phyloP scores from a whole-genome alignment of 2,113 vertebrate species.

The Plestiodon gilberti region DNA sequence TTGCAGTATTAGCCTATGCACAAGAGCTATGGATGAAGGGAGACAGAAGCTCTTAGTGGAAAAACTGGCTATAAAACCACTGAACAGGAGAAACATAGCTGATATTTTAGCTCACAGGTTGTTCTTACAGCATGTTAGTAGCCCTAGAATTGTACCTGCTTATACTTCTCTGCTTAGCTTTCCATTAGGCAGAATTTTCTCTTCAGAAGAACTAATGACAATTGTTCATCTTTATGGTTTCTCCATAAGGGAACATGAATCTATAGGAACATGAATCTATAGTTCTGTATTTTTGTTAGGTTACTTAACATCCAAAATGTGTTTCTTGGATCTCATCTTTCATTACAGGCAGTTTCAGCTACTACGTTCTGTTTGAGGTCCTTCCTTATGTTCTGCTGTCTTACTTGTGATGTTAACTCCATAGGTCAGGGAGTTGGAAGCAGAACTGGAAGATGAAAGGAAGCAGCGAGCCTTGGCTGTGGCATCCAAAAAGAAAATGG shows the following conservation, averaged over 20 bases:
- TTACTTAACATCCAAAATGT: background rate
- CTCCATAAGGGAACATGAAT: background rate
- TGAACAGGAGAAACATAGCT: background rate
- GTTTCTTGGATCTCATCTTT: accelerated
- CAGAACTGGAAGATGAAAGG: constrained; percentile 94
- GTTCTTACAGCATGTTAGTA: too few relatives aligned
- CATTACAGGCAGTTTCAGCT: background rate
- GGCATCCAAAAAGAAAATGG: constrained; percentile 95
- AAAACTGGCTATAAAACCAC: background rate
- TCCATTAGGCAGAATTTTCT: background rate
- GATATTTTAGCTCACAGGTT: background rate
- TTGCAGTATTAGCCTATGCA: background rate
- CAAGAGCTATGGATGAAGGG: background rate
- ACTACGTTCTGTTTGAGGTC: background rate
- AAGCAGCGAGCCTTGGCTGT: constrained; percentile 93
- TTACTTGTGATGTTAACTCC: accelerated
- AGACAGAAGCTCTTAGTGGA: background rate
- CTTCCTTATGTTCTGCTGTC: accelerated
- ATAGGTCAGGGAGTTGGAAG: constrained; percentile 95
- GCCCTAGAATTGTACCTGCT: background rate
- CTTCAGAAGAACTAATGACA: background rate
- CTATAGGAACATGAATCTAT: too few relatives aligned
- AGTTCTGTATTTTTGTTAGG: background rate
- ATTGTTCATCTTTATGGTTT: background rate
- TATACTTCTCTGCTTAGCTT: background rate